Conservation (phyloP, 2,888 invertebrate genomes). For the Dolichomitus sp. region DNA sequence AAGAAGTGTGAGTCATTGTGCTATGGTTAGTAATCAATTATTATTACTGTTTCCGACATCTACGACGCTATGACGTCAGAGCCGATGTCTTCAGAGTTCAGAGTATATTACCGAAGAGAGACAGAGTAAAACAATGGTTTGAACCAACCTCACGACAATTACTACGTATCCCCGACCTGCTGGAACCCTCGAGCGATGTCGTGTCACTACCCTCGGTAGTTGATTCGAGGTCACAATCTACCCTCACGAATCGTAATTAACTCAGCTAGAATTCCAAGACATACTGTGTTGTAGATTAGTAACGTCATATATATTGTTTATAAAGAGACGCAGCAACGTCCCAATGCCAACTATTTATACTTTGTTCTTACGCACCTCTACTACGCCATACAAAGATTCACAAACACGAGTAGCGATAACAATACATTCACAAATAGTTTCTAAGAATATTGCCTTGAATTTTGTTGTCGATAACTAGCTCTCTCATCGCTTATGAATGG, state of each 20-base stretch:
- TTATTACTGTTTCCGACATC: not conserved
- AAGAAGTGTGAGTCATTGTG: not conserved
- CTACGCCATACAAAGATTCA: not conserved
- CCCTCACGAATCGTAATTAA: slow-evolving; percentile 6
- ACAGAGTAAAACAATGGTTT: not conserved
- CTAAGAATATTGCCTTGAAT: slow-evolving; percentile 21
- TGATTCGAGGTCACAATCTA: slow-evolving; percentile 1
- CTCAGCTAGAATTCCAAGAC: not conserved
- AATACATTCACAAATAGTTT: slow-evolving; percentile 8
- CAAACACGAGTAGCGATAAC: not conserved
- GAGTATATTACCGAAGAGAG: not conserved
- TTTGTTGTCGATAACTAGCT: slow-evolving; percentile 13
- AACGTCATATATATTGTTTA: not conserved
- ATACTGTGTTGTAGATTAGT: not conserved
- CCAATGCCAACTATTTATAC: too few relatives aligned
- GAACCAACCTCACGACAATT: not conserved
- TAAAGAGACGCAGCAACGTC: not conserved
- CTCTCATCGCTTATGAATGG: slow-evolving; percentile 31
- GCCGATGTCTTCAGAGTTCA: not conserved
- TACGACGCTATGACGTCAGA: slow-evolving; percentile 29
- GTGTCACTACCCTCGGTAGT: not conserved
- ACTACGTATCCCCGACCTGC: not conserved
- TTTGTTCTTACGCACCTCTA: slow-evolving; percentile 6
- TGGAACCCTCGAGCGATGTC: not conserved
- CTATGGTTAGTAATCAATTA: too few relatives aligned